Conservation (phyloP, 2,888 invertebrate genomes). For the Melanotus villosus region DNA sequence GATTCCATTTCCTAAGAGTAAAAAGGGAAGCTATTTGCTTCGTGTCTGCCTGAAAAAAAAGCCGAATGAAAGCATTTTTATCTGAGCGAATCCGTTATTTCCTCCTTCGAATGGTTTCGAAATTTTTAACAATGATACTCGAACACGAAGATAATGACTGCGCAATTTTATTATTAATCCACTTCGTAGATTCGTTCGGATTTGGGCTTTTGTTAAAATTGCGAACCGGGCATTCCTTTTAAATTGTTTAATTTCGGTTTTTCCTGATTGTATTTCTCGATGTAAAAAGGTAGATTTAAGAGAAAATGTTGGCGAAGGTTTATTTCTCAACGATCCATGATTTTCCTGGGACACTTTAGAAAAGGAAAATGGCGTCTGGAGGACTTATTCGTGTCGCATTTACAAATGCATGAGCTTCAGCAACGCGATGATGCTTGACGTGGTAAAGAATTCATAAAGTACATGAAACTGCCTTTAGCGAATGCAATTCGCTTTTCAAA, state of each 20-base stretch:
- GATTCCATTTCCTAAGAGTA: not conserved
- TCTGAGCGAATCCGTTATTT: conserved; percentile 2
- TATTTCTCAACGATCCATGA: too few species aligned
- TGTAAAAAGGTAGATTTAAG: too few species aligned
- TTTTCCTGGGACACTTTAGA: conserved; percentile 8
- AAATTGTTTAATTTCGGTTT: too few species aligned
- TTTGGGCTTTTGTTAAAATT: not conserved
- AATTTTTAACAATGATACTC: conserved; percentile 4
- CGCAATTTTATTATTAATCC: conserved; percentile 20
- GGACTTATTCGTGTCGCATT: conserved; percentile 36
- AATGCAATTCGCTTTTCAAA: conserved; percentile 31
- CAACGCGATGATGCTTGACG: conserved; percentile 31
- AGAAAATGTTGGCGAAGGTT: too few species aligned
- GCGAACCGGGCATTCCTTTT: not conserved
- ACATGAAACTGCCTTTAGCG: conserved; percentile 41
- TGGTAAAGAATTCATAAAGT: conserved; percentile 39
- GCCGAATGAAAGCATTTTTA: not conserved
- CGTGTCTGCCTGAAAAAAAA: not conserved
- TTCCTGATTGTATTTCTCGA: too few species aligned
- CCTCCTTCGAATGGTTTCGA: not conserved
- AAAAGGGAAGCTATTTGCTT: not conserved
- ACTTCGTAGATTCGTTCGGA: not conserved
- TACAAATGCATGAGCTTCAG: conserved; percentile 41
- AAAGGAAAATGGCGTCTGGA: conserved; percentile 28
- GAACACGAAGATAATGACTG: conserved; percentile 6